Conservation (phyloP, 2,113 vertebrate genomes). For the Coracopsis vasa region DNA sequence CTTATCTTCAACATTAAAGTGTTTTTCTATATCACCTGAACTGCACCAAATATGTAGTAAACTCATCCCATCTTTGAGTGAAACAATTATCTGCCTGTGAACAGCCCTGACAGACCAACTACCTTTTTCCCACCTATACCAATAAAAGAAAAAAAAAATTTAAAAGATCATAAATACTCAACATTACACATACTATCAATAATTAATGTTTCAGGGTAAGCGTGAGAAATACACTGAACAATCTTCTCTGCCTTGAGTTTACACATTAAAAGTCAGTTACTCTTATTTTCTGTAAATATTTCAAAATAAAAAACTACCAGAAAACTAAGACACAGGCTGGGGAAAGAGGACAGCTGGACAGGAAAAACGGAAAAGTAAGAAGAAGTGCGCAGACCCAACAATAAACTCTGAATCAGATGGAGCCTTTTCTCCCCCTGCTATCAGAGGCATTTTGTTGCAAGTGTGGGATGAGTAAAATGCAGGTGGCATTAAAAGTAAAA, state of each 20-base stretch:
- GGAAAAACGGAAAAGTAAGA: not conserved
- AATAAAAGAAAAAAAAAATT: not conserved
- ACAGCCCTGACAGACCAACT: not conserved
- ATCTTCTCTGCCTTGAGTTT: not conserved
- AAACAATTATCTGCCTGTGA: not conserved
- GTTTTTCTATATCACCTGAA: not conserved
- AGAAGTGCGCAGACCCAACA: not conserved
- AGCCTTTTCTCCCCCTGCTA: not conserved
- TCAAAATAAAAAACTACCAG: not conserved
- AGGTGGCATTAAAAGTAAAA: not conserved
- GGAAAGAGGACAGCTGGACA: not conserved
- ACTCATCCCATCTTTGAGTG: not conserved
- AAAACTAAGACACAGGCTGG: not conserved
- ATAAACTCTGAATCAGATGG: not conserved
- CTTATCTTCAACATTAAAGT: not conserved
- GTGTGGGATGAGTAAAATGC: not conserved
- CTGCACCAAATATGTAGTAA: not conserved
- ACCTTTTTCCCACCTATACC: not conserved
- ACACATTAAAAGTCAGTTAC: not conserved
- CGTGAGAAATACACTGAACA: rapidly evolving
- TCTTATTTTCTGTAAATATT: not conserved
- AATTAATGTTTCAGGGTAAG: not conserved
- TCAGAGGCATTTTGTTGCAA: not conserved
- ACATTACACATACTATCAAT: not conserved
- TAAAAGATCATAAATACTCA: not conserved